These are phyloP conservation scores for Rhagoletis pomonella DNA, from an alignment of 1,140 invertebrate genomes.

Conservation along the genomic window DNA sequence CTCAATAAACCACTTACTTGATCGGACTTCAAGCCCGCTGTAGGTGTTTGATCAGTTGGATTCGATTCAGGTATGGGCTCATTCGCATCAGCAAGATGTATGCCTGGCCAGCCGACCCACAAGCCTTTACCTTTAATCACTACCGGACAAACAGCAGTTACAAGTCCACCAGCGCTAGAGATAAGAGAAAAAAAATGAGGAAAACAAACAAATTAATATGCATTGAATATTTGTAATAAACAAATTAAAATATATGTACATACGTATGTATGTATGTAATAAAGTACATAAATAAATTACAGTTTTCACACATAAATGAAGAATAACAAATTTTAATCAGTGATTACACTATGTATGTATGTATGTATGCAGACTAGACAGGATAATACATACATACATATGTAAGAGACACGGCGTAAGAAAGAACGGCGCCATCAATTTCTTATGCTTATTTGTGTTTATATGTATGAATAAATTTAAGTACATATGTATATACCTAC, in stretches of 20 bases:
- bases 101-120: slow-evolving; percentile 94
- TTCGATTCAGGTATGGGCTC: slow-evolving; percentile 90
- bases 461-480: not conserved
- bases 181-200: slow-evolving; percentile 10
- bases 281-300: not conserved
- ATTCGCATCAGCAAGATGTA: slow-evolving; percentile 82
- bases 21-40: slow-evolving; percentile 86
- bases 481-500: not conserved
- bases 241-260: not conserved
- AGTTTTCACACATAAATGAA: not conserved
- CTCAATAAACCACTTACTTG: slow-evolving; percentile 78
- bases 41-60: slow-evolving; percentile 88
- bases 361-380: not conserved
- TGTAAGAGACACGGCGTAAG: not conserved
- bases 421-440: not conserved
- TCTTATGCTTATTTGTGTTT: too few species aligned
- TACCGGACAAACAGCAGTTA: slow-evolving; percentile 92
- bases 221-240: not conserved
- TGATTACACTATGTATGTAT: not conserved
- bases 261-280: not conserved
- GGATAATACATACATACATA: not conserved
- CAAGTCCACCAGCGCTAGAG: slow-evolving; percentile 87
- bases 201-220: slow-evolving; percentile 11
- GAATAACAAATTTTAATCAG: slow-evolving; percentile 14
- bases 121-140: slow-evolving; percentile 88